Conservation (phyloP, 2,113 vertebrate genomes). For the Urocynchramus pylzowi region DNA sequence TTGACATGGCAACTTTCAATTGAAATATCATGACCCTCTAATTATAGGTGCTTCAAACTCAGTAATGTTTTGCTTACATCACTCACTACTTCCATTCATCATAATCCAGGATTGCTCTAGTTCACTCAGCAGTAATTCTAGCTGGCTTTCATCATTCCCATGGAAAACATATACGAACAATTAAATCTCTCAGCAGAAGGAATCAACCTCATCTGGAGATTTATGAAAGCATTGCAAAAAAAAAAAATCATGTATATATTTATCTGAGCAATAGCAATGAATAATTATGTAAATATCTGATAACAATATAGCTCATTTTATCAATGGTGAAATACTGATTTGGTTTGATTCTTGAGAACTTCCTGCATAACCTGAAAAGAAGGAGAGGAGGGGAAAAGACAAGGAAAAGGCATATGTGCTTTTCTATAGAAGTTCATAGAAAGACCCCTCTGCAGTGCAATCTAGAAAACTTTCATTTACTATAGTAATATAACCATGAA, state of each 20-base stretch:
- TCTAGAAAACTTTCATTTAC: not conserved
- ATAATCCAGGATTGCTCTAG: not conserved
- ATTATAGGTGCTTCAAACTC: slow-evolving; percentile 15
- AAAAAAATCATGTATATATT: not conserved
- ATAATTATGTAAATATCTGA: not conserved
- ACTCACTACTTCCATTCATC: slow-evolving; percentile 39
- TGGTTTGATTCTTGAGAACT: not conserved
- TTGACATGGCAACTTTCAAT: not conserved
- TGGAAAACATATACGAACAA: slow-evolving; percentile 17
- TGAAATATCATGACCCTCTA: not conserved
- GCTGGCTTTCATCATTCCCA: slow-evolving; percentile 32
- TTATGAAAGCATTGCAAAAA: not conserved
- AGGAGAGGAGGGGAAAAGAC: not conserved
- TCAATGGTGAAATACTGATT: not conserved
- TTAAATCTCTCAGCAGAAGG: slow-evolving; percentile 49
- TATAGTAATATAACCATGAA: not conserved
- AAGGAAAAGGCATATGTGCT: not conserved
- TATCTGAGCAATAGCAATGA: not conserved
- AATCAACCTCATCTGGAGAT: not conserved
- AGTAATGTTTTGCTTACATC: not conserved
- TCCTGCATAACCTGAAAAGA: not conserved
- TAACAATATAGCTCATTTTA: not conserved
- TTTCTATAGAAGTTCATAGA: not conserved
- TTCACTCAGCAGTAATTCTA: slow-evolving; percentile 36
- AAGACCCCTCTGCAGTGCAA: not conserved